Conservation (phyloP, 2,113 vertebrate genomes). For the Tylochromis polylepis region DNA sequence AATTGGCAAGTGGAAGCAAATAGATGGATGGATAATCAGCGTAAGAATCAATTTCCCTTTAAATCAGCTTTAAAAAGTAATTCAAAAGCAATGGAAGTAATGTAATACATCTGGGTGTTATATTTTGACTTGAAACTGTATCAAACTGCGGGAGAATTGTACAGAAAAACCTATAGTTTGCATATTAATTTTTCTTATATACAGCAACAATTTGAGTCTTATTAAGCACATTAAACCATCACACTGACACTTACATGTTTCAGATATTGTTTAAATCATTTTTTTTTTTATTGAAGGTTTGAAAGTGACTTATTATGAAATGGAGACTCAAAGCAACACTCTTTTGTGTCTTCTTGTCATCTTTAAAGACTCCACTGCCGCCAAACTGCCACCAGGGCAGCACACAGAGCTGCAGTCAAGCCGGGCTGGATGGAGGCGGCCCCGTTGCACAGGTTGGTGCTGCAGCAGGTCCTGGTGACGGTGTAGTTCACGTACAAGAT, state of each 20-base stretch:
- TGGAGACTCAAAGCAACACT: neutral
- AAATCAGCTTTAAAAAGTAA: neutral
- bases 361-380: neutral
- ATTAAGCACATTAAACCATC: neutral
- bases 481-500: neutral
- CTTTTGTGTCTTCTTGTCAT: neutral
- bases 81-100: neutral
- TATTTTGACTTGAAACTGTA: neutral
- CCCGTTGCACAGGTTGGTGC: conserved; percentile 34
- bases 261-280: neutral
- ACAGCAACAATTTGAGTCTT: neutral
- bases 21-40: neutral
- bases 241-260: neutral
- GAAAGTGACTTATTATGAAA: neutral
- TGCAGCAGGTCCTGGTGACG: conserved; percentile 26
- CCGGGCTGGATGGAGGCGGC: conserved; percentile 2
- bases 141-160: neutral
- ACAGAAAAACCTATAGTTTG: neutral
- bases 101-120: neutral
- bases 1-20: neutral
- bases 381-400: conserved; percentile 3
- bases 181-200: neutral
- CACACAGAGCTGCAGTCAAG: neutral
- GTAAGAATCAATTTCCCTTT: neutral
- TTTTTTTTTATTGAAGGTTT: neutral